Conservation (phyloP, 2,797 vertebrate genomes). For the Rhinatrema bivittatum region DNA sequence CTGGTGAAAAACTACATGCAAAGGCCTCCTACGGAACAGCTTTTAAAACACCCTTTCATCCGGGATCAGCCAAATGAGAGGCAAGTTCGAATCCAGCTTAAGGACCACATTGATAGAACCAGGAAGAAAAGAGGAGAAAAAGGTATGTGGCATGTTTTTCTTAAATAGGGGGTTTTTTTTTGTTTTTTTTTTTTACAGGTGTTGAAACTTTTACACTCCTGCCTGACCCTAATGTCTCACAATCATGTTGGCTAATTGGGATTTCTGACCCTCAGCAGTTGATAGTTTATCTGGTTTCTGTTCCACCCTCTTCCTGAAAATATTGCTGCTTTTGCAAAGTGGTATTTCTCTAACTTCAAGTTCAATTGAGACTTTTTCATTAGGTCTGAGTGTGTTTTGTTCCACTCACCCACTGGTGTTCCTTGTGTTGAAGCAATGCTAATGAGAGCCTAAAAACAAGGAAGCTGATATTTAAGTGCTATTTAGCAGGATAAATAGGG, state of each 20-base stretch:
- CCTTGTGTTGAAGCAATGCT: too few relatives aligned
- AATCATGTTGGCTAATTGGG: background rate
- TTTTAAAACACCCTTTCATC: slow-evolving; percentile 95
- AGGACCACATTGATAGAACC: slow-evolving; percentile 97
- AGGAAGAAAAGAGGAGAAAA: slow-evolving; percentile 98
- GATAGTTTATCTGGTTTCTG: background rate
- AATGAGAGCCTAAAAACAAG: too few relatives aligned
- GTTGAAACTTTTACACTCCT: background rate
- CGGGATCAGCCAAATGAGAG: slow-evolving; percentile 96
- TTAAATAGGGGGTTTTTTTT: slow-evolving; percentile 1
- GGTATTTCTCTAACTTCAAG: too few relatives aligned
- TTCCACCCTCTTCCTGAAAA: too few relatives aligned
- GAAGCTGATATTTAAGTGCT: too few relatives aligned
- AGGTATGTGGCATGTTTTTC: slow-evolving; percentile 56
- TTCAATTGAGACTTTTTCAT: too few relatives aligned
- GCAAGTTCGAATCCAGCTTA: slow-evolving; percentile 97
- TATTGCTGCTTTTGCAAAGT: too few relatives aligned
- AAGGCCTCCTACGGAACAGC: slow-evolving; percentile 89
- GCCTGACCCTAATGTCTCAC: background rate
- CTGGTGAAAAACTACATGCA: slow-evolving; percentile 98
- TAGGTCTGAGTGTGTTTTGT: too few relatives aligned
- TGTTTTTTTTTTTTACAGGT: background rate
- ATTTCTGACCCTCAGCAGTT: background rate
- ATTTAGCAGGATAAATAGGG: too few relatives aligned
- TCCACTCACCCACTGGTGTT: too few relatives aligned